Conservation (phyloP, 2,797 vertebrate species). For the Gephyroberyx darwinii region DNA sequence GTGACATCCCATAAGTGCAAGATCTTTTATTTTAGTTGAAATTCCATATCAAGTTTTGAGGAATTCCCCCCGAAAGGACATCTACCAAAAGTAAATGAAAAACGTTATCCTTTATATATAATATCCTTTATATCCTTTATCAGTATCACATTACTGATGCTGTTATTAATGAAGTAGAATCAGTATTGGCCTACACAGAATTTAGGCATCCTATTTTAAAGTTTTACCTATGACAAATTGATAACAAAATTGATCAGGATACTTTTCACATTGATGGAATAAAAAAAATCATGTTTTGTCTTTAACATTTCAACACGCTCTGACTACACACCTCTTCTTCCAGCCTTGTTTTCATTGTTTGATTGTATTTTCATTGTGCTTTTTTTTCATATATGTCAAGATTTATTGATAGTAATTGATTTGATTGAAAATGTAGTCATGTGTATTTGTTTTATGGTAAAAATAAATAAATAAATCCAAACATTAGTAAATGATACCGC, state of each 20-base stretch:
- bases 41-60: not conserved
- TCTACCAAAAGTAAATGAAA: too few species aligned
- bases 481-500: too few species aligned
- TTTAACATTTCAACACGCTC: not conserved
- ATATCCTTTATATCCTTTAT: not conserved
- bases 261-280: not conserved
- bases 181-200: not conserved
- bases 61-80: not conserved
- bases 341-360: not conserved
- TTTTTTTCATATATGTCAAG: too few species aligned
- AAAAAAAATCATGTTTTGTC: not conserved
- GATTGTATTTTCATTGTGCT: too few species aligned
- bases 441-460: slow-evolving; percentile 10
- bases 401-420: too few species aligned
- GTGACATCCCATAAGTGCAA: not conserved
- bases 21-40: too few species aligned
- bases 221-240: slow-evolving; percentile 1
- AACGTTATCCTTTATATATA: not conserved
- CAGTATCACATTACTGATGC: not conserved
- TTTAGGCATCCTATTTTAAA: slow-evolving; percentile 1
- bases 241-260: not conserved
- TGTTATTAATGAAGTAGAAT: not conserved
- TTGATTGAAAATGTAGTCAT: not conserved
- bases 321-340: not conserved
- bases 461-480: slow-evolving; percentile 37